Evolutionary conservation across 1,140 invertebrate species (phyloP).

Genomic region (Akabosia matsudoensis): DNA sequence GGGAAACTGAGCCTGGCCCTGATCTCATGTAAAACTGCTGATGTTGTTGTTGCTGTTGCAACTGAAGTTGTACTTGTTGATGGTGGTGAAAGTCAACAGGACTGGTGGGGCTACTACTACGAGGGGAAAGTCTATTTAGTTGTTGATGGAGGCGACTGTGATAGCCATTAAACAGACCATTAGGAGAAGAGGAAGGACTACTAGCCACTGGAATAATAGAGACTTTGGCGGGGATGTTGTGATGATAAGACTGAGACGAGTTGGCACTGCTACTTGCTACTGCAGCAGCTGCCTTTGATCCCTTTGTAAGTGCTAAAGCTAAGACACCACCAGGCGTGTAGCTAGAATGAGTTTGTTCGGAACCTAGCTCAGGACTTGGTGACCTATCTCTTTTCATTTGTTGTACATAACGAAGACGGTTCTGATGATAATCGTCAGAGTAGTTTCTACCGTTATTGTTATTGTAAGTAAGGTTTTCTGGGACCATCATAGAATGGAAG

Average conservation of each 20-base stretch:
- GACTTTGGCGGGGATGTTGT: conserved; percentile 13
- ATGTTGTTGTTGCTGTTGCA: not conserved
- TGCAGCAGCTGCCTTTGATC: conserved; percentile 35
- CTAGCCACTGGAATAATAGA: not conserved
- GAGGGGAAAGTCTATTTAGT: not conserved
- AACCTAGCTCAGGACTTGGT: conserved; percentile 31
- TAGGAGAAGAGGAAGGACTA: not conserved
- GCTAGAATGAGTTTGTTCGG: not conserved
- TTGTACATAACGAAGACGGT: not conserved
- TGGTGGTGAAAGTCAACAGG: conserved; percentile 13
- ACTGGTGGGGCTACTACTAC: conserved; percentile 3
- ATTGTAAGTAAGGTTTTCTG: conserved; percentile 14
- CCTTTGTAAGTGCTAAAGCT: conserved; percentile 43
- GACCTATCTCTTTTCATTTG: conserved; percentile 29
- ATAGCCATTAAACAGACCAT: not conserved
- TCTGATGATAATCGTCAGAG: not conserved
- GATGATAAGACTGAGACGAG: not conserved
- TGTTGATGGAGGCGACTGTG: not conserved
- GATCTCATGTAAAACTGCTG: not conserved
- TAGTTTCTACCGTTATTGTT: not conserved
- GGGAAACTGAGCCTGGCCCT: not conserved
- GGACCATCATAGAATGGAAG: not conserved
- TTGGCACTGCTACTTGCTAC: conserved; percentile 15
- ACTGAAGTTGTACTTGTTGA: not conserved
- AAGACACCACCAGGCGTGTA: conserved; percentile 42